A percentile compares a stretch with the other conserved stretches of the same genome.
Evolutionary conservation across 1,140 invertebrate genomes (phyloP).

Genomic region (Oedothorax gibbosus): DNA sequence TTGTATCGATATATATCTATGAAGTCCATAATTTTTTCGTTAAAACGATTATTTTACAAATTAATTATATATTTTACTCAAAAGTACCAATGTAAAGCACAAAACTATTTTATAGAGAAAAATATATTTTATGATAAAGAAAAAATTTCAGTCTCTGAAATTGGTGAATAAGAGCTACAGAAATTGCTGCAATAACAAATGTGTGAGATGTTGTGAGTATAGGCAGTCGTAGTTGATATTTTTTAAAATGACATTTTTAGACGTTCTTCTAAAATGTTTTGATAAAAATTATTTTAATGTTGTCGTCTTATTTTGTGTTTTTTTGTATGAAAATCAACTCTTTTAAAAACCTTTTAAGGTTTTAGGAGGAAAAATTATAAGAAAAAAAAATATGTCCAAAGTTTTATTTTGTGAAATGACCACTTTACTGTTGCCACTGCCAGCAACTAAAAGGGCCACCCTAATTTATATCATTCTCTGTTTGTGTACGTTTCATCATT

Average conservation of each 20-base stretch:
- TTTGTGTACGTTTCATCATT: slow-evolving; percentile 45
- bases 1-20: no score
- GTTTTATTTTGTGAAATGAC: slow-evolving; percentile 22
- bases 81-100: neutral
- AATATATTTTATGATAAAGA: slow-evolving; percentile 23
- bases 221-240: neutral
- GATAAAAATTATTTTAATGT: no score
- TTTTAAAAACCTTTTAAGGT: neutral
- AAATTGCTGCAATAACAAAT: slow-evolving; percentile 6
- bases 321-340: slow-evolving; percentile 15
- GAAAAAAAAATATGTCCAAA: slow-evolving; percentile 12
- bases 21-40: no score
- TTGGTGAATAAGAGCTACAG: neutral
- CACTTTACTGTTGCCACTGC: slow-evolving; percentile 49
- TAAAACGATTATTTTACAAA: no score
- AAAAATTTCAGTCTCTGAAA: slow-evolving; percentile 3
- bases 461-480: slow-evolving; percentile 53
- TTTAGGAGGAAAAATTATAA: neutral
- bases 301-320: neutral
- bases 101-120: slow-evolving; percentile 13
- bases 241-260: neutral
- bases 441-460: slow-evolving; percentile 42
- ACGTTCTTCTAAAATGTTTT: no score
- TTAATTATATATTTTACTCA: no score
- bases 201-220: slow-evolving; percentile 1